A percentile compares a stretch with the other conserved stretches of the same genome.
These are phyloP conservation scores for zebrafish (Danio rerio) DNA, from an alignment of 2,113 vertebrate genomes.

Conservation along the genomic window GRCz12tu NC_133180.1:70734001-70734500, in stretches of 20 bases:
- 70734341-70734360: background rate
- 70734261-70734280: slow-evolving; percentile 23
- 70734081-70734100: slow-evolving; percentile 46
- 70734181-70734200: background rate
- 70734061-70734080: slow-evolving; percentile 61
- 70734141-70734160: slow-evolving; percentile 33
- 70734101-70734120: slow-evolving; percentile 21
- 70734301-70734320: background rate
- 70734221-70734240: slow-evolving; percentile 1
- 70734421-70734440: no score
- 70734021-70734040: slow-evolving; percentile 26
- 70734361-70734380: slow-evolving; percentile 13
- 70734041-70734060: slow-evolving; percentile 50
- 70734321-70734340: slow-evolving; percentile 29
- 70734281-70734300: background rate
- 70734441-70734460: no score
- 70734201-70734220: background rate
- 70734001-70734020: slow-evolving; percentile 31
- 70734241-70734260: slow-evolving; percentile 13
- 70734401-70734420: no score
- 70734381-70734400: background rate
- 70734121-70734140: slow-evolving; percentile 1
- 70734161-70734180: slow-evolving; percentile 17
- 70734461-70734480: no score
- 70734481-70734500: no score